Conservation (phyloP, 1,140 invertebrate species). For the Augochlora pura region DNA sequence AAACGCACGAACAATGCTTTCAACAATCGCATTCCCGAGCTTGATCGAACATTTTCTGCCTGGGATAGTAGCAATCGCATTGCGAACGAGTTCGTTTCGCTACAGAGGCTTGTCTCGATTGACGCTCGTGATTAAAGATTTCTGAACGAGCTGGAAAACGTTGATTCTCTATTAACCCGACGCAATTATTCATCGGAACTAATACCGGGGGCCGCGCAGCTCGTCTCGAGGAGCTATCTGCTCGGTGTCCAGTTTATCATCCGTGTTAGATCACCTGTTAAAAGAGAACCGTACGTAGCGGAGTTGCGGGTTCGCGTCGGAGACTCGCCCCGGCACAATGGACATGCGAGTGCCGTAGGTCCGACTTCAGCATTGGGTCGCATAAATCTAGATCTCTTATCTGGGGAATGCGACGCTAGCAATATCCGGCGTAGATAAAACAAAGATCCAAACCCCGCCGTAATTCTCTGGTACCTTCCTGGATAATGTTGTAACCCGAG, state of each 20-base stretch:
- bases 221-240: neutral
- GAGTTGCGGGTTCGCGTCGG: slow-evolving; percentile 27
- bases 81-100: neutral
- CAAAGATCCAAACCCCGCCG: slow-evolving; percentile 58
- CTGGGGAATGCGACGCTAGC: slow-evolving; percentile 48
- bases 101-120: neutral
- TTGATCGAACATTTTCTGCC: no score
- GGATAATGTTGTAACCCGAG: slow-evolving; percentile 60
- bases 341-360: slow-evolving; percentile 35
- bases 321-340: slow-evolving; percentile 31
- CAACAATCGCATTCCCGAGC: no score
- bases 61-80: neutral
- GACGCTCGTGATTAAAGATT: neutral
- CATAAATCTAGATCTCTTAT: slow-evolving; percentile 48
- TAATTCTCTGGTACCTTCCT: slow-evolving; percentile 52
- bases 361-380: slow-evolving; percentile 35
- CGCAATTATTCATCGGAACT: neutral
- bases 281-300: slow-evolving; percentile 12
- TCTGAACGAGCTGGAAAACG: neutral
- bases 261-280: slow-evolving; percentile 1
- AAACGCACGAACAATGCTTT: no score
- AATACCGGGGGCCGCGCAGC: neutral
- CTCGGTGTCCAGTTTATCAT: neutral
- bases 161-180: neutral
- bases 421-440: slow-evolving; percentile 63